A percentile compares a stretch with the other conserved stretches of the same genome.
Conservation (phyloP, 2,113 vertebrate species). For the Pangasianodon gigas region DNA sequence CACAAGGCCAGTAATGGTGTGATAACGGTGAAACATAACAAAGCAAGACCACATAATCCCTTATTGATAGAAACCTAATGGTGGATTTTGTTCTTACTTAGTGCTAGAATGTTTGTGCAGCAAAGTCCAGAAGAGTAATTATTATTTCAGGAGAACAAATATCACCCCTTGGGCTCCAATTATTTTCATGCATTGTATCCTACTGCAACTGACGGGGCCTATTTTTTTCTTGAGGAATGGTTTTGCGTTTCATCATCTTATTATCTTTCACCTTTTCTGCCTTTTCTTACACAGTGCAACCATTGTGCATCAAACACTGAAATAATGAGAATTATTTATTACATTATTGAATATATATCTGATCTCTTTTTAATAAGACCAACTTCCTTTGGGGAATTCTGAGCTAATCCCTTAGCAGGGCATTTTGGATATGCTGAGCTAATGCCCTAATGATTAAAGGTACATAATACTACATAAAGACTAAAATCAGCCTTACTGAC, state of each 20-base stretch:
- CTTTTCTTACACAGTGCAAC: conserved; percentile 16
- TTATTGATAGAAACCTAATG: conserved; percentile 73
- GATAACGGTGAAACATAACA: conserved; percentile 39
- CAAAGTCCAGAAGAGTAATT: conserved; percentile 75
- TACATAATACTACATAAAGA: conserved; percentile 28
- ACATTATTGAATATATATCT: conserved; percentile 23
- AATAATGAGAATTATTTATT: conserved; percentile 34
- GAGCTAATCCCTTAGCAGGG: background rate
- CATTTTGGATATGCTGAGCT: background rate
- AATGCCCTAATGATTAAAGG: conserved; percentile 5
- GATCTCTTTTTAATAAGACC: conserved; percentile 10
- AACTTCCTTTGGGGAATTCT: background rate
- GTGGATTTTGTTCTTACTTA: conserved; percentile 64
- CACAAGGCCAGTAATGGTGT: conserved; percentile 18
- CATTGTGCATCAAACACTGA: conserved; percentile 33
- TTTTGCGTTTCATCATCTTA: conserved; percentile 50
- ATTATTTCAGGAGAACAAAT: conserved; percentile 81
- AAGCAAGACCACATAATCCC: conserved; percentile 58
- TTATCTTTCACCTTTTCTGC: conserved; percentile 52
- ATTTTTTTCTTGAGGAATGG: conserved; percentile 48
- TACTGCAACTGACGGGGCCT: conserved; percentile 67
- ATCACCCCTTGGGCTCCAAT: conserved; percentile 81
- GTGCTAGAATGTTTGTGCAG: conserved; percentile 67
- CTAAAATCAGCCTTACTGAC: conserved; percentile 25
- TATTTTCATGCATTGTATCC: conserved; percentile 79